Percentiles rank a stretch among this genome's conserved stretches.
Evolutionary conservation across 2,888 invertebrate species (phyloP).

Genomic region (Incurvaria masculella): DNA sequence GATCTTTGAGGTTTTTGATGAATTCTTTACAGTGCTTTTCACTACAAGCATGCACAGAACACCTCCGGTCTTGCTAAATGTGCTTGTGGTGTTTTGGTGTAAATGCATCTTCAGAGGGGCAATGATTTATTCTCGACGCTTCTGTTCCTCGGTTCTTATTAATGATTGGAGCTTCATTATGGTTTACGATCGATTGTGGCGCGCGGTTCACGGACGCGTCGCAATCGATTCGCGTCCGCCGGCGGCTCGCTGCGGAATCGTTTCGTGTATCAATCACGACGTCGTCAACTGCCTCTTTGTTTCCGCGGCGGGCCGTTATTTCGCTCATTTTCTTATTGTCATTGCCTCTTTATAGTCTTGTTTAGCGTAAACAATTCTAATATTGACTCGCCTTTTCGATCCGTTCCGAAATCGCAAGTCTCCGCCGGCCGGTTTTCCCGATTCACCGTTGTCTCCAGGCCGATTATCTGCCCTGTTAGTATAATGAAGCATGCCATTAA

Average conservation of each 20-base stretch:
- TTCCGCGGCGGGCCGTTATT: too few species aligned
- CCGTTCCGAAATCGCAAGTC: not conserved
- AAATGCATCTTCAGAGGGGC: too few species aligned
- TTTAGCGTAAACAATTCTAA: too few species aligned
- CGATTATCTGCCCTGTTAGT: not conserved
- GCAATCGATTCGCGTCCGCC: not conserved
- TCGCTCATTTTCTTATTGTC: not conserved
- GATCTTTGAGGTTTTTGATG: too few species aligned
- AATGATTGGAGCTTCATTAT: not conserved
- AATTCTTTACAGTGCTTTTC: too few species aligned
- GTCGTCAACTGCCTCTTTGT: not conserved
- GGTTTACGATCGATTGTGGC: not conserved
- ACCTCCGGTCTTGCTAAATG: too few species aligned
- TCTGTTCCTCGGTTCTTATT: not conserved
- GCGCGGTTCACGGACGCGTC: not conserved
- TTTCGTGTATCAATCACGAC: not conserved
- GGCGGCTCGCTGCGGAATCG: not conserved
- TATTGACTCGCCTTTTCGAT: too few species aligned
- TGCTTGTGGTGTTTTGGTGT: too few species aligned
- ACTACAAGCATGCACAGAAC: too few species aligned
- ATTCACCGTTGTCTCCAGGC: not conserved
- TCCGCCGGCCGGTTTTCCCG: not conserved
- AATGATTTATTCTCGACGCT: not conserved
- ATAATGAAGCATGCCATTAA: not conserved
- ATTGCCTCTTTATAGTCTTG: not conserved